Conservation (phyloP, 1,140 invertebrate genomes). For the Acyrthosiphon pisum region DNA sequence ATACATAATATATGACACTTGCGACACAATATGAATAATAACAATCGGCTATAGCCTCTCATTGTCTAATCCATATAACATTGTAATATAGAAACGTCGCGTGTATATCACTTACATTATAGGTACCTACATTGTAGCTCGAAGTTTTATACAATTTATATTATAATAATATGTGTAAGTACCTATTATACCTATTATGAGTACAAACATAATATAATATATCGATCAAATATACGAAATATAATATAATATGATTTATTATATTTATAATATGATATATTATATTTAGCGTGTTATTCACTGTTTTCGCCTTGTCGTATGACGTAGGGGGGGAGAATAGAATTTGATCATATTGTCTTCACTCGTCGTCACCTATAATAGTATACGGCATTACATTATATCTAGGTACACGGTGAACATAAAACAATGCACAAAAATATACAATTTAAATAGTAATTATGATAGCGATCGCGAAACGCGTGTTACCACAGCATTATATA, state of each 20-base stretch:
- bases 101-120: background rate
- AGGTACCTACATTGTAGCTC: background rate
- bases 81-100: background rate
- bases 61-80: constrained; percentile 7
- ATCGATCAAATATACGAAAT: background rate
- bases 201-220: background rate
- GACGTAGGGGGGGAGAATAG: background rate
- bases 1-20: background rate
- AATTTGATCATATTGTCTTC: background rate
- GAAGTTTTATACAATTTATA: background rate
- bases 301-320: background rate
- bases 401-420: background rate
- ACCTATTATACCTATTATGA: no score
- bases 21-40: constrained; percentile 1
- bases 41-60: background rate
- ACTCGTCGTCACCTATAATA: background rate
- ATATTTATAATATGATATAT: background rate
- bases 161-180: background rate
- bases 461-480: background rate
- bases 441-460: constrained; percentile 14
- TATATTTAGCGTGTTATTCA: background rate
- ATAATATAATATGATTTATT: background rate
- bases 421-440: constrained; percentile 3
- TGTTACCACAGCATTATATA: background rate
- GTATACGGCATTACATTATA: background rate